Base-by-base conservation (phyloP, 2,888 invertebrate species). In the Amaurobius ferox region DNA sequence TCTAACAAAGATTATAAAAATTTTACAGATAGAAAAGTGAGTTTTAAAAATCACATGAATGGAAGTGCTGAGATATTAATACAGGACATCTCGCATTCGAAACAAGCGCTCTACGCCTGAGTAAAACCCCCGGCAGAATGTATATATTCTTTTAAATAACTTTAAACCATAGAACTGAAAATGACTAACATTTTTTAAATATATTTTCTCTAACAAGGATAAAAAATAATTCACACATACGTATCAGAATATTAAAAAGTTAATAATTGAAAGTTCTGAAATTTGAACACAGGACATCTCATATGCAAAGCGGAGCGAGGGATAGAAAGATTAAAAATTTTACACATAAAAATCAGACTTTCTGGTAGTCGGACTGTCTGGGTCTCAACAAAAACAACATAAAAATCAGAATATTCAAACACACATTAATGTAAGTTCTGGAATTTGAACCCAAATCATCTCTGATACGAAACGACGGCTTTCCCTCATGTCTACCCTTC, bases 21-120 rank as follows among this genome's bases (percentile, higher is more conserved):
- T n/a, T n/a, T n/a, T n/a, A n/a, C n/a, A n/a, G n/a, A n/a, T n/a
- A n/a, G n/a, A n/a, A n/a, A n/a, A n/a, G n/a, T n/a, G n/a, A n/a
- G n/a, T n/a, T n/a, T n/a, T n/a, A n/a, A n/a, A n/a, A n/a, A n/a
- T n/a, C 48, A 19, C 48, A 48, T 5, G 16, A 9, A 19, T 48
- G 48, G 48, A 48, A n/a, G 48, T 9, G 48, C 48, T 48, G 48
- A n/a, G 48, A 48, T 48, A 9, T 48, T 7, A 16, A 48, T n/a
- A 5, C 48, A 48, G n/a, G 28, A 64, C 64, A 64, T 29, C 26
- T 64, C 28, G 64, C 93, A 93, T 93, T 93, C 93, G 93, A 93
- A 93, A 93, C 93, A 93, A 93, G 93, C 93, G 93, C 93, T 93
- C 92, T 92, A 92, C 92, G 92, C 91, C 92, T 92, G 92, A 92